Conservation (phyloP, 2,797 vertebrate genomes). For the Buphagus erythrorhynchus region DNA sequence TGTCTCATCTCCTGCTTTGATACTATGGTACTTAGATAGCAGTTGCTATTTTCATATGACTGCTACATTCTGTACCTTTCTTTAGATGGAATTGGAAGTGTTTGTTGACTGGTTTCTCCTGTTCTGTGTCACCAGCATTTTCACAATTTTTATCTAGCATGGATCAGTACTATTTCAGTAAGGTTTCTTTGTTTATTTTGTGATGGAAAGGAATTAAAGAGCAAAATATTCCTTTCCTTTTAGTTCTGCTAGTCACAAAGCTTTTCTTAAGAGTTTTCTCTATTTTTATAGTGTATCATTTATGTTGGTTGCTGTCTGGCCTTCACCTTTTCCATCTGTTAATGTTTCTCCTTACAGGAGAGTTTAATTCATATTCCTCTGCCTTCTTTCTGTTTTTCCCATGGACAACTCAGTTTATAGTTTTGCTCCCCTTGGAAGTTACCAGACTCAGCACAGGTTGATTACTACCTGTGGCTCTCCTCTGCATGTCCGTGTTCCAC, state of each 20-base stretch:
- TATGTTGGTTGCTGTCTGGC: not conserved
- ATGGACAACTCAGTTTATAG: not conserved
- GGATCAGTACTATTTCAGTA: not conserved
- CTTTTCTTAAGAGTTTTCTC: not conserved
- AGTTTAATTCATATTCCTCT: not conserved
- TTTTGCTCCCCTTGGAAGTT: not conserved
- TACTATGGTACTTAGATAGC: slow-evolving; percentile 3
- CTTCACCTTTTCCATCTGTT: not conserved
- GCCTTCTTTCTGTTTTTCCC: not conserved
- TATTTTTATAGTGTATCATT: not conserved
- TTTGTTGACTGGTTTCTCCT: not conserved
- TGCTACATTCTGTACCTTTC: not conserved
- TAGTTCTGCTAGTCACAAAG: not conserved
- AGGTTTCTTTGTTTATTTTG: not conserved
- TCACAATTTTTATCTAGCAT: not conserved
- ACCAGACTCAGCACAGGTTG: not conserved
- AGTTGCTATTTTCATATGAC: not conserved
- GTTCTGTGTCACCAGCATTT: not conserved
- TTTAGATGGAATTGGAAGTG: not conserved
- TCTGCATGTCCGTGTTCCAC: not conserved
- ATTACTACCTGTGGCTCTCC: not conserved
- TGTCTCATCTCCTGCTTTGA: not conserved
- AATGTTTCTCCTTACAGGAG: not conserved
- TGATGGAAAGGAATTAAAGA: not conserved
- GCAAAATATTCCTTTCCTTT: not conserved